Percentiles rank a stretch among this genome's conserved stretches.
phyloP scores from a whole-genome alignment of 1,140 invertebrate species.

The Sycophila sp. region DNA sequence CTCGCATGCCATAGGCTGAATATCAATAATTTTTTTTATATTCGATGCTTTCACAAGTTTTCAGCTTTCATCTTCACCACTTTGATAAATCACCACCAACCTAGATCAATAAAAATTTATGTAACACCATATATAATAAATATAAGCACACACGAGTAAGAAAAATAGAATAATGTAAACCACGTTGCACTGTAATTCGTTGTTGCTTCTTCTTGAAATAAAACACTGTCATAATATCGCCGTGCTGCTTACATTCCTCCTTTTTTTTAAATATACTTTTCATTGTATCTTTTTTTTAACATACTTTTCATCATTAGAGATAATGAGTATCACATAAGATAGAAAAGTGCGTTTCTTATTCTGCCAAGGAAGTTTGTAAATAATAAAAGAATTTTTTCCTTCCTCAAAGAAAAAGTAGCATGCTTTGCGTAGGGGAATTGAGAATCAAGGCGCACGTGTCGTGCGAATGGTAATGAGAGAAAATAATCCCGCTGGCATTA shows the following conservation, averaged over 20 bases:
- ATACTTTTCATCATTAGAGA: no score
- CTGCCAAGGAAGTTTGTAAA: no score
- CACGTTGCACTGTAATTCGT: conserved; percentile 14
- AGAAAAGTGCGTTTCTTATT: no score
- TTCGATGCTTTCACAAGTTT: not conserved
- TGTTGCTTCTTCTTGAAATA: conserved; percentile 20
- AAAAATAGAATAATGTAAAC: not conserved
- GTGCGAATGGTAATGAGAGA: not conserved
- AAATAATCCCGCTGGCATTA: conserved; percentile 27
- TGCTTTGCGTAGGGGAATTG: no score
- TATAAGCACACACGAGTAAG: conserved; percentile 28
- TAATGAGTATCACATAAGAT: no score
- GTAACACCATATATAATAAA: conserved; percentile 24
- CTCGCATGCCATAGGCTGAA: not conserved
- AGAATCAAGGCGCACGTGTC: conserved; percentile 10
- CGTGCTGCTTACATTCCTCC: no score
- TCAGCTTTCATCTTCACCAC: conserved; percentile 18
- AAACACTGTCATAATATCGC: no score
- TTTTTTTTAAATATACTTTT: no score
- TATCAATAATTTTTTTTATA: not conserved
- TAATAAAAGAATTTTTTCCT: no score
- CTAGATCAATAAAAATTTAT: conserved; percentile 26
- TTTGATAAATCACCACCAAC: conserved; percentile 20
- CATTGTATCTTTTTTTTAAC: no score
- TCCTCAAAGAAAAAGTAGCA: no score